A percentile compares a stretch with the other conserved stretches of the same genome.
These are phyloP conservation scores for Drosophila leonis DNA, from an alignment of 2,888 invertebrate genomes.

Conservation along the genomic window DNA sequence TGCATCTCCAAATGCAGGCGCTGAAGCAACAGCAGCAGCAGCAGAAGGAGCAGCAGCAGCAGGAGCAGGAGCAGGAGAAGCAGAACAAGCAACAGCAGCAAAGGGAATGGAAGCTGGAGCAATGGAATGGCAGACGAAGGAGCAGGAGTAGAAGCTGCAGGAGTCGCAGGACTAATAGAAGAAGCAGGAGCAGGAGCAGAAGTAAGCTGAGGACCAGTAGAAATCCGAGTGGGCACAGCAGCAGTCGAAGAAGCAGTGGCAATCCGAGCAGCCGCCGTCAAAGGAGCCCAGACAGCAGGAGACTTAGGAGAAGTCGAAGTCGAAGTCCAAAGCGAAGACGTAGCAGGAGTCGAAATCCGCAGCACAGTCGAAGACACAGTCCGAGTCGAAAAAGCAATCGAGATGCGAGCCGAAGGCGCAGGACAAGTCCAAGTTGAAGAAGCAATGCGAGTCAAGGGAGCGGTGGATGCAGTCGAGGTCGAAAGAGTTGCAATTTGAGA, in stretches of 20 bases:
- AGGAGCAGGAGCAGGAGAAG: constrained; percentile 10
- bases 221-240: neutral
- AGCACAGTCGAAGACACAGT: neutral
- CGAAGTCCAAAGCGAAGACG: neutral
- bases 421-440: neutral
- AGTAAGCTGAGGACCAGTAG: neutral
- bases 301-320: neutral
- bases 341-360: neutral
- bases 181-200: neutral
- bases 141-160: neutral
- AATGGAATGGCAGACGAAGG: neutral
- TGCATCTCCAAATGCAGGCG: constrained; percentile 84
- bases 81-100: neutral
- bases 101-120: neutral
- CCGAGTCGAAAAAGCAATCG: neutral
- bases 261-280: too few relatives aligned
- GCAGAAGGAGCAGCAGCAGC: neutral
- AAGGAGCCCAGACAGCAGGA: neutral
- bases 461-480: too few relatives aligned
- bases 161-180: neutral
- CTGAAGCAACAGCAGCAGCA: constrained; percentile 38
- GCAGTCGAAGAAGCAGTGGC: neutral
- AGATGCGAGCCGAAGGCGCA: neutral
- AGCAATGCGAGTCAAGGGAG: too few relatives aligned
- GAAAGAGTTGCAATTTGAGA: too few relatives aligned